These are phyloP conservation scores for Hepsetus odoe DNA, from an alignment of 2,113 vertebrate genomes.

Conservation along the genomic window DNA sequence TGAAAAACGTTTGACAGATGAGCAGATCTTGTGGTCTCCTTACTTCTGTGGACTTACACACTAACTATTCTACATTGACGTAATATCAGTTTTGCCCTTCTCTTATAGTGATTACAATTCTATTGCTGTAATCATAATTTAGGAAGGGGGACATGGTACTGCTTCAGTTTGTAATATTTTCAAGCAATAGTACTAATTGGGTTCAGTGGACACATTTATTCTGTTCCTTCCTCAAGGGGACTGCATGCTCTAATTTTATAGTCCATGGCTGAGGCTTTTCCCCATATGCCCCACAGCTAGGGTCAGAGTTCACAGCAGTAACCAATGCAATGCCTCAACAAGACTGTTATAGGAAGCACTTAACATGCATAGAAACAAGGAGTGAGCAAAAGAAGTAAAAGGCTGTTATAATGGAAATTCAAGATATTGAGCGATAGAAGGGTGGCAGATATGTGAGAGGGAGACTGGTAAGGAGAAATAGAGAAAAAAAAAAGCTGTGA, in stretches of 20 bases:
- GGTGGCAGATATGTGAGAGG: no score
- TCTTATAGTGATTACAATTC: no score
- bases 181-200: background rate
- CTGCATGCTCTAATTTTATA: constrained; percentile 68
- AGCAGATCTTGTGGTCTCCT: background rate
- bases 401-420: background rate
- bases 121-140: background rate
- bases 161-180: background rate
- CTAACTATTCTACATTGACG: background rate
- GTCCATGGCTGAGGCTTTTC: constrained; percentile 75
- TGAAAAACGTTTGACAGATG: background rate
- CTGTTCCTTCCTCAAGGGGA: constrained; percentile 61
- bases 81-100: background rate
- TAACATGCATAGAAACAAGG: constrained; percentile 32
- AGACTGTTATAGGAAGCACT: constrained; percentile 64
- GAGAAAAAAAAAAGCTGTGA: background rate
- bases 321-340: constrained; percentile 73
- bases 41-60: background rate
- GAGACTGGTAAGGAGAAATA: background rate
- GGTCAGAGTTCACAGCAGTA: constrained; percentile 69
- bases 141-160: background rate
- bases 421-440: no score
- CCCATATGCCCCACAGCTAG: constrained; percentile 67
- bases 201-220: constrained; percentile 57
- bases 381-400: background rate